A percentile compares a stretch with the other conserved stretches of the same genome.
These are phyloP conservation scores for Lordiphosa clarofinis DNA, from an alignment of 1,140 invertebrate species.

Conservation along the genomic window DNA sequence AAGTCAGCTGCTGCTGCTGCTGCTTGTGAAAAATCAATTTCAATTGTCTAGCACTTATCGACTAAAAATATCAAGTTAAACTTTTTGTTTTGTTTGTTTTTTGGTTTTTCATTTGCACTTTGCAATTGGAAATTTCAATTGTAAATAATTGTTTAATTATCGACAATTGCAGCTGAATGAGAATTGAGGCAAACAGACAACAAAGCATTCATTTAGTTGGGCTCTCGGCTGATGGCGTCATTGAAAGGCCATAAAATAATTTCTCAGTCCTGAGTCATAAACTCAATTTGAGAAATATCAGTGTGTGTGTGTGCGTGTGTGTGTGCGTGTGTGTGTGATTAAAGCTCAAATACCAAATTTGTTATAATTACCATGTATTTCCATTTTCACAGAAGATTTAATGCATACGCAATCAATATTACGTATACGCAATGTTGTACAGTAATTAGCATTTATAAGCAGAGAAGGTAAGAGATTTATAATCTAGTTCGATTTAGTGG, in stretches of 20 bases:
- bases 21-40: conserved; percentile 61
- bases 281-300: conserved; percentile 14
- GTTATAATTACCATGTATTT: conserved; percentile 35
- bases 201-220: conserved; percentile 36
- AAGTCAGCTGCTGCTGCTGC: conserved; percentile 16
- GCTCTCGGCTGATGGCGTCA: conserved; percentile 19
- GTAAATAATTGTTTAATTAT: conserved; percentile 73
- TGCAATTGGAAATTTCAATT: conserved; percentile 63
- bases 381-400: conserved; percentile 7
- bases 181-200: conserved; percentile 15
- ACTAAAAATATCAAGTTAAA: conserved; percentile 21
- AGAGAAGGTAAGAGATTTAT: too few species aligned
- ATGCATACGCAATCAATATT: conserved; percentile 9
- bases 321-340: conserved; percentile 13
- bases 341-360: conserved; percentile 29
- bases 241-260: conserved; percentile 42
- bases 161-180: conserved; percentile 47
- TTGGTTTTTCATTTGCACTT: conserved; percentile 51
- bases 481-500: too few species aligned
- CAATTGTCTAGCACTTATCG: conserved; percentile 65
- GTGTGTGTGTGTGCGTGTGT: conserved; percentile 4
- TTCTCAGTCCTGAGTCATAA: conserved; percentile 33
- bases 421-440: conserved; percentile 7
- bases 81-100: conserved; percentile 32
- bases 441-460: too few species aligned